Evolutionary conservation across 2,797 vertebrate genomes (phyloP).

Genomic region (Cheirogaleus major): DNA sequence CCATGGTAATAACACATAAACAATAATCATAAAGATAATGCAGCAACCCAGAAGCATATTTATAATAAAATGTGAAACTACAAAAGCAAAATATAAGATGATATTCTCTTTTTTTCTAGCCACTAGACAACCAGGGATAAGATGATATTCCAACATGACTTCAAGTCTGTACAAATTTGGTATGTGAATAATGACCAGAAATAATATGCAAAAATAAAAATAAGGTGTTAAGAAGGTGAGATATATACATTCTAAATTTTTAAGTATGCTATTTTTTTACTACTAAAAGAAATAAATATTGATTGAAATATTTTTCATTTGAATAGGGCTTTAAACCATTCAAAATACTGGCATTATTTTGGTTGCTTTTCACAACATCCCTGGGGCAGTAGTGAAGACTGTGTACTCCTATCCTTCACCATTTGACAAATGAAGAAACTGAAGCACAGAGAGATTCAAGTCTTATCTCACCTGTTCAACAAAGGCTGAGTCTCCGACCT

Average conservation of each 20-base stretch:
- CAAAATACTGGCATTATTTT: neutral
- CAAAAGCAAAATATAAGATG: conserved; percentile 2
- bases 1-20: neutral
- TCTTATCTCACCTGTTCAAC: neutral
- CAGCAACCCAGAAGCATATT: neutral
- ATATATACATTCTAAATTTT: neutral
- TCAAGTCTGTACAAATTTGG: neutral
- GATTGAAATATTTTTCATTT: neutral
- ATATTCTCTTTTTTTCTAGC: neutral
- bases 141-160: neutral
- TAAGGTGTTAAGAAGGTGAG: neutral
- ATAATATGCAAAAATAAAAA: conserved; percentile 39
- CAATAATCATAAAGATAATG: neutral
- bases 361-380: neutral
- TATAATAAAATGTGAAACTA: conserved; percentile 42
- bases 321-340: neutral
- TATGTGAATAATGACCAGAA: neutral
- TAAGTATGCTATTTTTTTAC: neutral
- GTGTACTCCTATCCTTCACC: neutral
- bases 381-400: neutral
- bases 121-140: neutral
- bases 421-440: neutral
- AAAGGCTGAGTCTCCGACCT: neutral
- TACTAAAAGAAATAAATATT: neutral
- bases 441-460: neutral